phyloP scores from a whole-genome alignment of 2,888 invertebrate genomes.

The Torymus texanus region DNA sequence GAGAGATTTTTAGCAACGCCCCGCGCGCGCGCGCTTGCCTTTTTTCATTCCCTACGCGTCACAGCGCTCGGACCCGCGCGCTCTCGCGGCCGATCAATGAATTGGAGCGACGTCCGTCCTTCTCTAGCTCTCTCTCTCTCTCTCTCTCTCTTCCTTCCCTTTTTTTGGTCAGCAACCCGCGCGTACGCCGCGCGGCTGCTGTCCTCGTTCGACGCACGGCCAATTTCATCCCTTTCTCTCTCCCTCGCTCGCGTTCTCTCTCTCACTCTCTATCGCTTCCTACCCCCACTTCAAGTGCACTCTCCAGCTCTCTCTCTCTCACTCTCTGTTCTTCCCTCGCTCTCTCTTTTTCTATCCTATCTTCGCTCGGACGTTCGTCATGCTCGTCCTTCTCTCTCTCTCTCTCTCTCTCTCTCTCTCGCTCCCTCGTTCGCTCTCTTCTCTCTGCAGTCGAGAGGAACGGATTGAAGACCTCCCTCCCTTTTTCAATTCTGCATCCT shows the following conservation, averaged over 20 bases:
- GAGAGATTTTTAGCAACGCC: conserved; percentile 68
- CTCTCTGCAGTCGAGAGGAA: conserved; percentile 60
- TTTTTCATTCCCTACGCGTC: conserved; percentile 71
- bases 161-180: conserved; percentile 72
- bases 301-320: conserved; percentile 51
- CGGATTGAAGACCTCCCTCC: conserved; percentile 59
- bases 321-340: conserved; percentile 43
- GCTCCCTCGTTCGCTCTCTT: conserved; percentile 32
- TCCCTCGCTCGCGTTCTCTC: conserved; percentile 55
- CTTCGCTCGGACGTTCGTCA: conserved; percentile 52
- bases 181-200: conserved; percentile 59
- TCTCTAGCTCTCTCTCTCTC: conserved; percentile 51
- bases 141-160: conserved; percentile 54
- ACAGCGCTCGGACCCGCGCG: conserved; percentile 66
- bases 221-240: conserved; percentile 57
- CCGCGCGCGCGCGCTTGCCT: conserved; percentile 57
- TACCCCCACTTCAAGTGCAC: conserved; percentile 58
- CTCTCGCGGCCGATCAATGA: conserved; percentile 72
- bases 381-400: conserved; percentile 23
- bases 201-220: conserved; percentile 59
- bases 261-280: conserved; percentile 45
- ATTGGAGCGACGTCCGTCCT: conserved; percentile 71
- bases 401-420: conserved; percentile 36
- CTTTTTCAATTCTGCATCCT: conserved; percentile 49
- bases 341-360: conserved; percentile 39